phyloP scores from a whole-genome alignment of 53 echinoderm and acorn worm genomes.

The Echinometra lucunter region DNA sequence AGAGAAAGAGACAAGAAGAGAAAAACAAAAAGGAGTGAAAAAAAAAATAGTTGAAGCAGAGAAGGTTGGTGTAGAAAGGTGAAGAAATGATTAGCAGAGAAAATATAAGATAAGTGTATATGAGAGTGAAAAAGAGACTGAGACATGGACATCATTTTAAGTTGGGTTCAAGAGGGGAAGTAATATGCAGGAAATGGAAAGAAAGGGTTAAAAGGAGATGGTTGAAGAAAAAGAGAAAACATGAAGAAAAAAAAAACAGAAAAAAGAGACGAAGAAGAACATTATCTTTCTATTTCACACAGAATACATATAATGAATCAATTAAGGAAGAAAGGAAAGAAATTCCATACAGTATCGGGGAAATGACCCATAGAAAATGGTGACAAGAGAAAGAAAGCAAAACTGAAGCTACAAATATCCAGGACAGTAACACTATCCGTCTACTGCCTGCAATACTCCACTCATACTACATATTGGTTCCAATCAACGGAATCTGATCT shows the following conservation, averaged over 20 bases:
- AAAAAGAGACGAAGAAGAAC: not conserved
- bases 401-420: not conserved
- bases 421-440: not conserved
- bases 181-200: not conserved
- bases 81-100: too few species aligned
- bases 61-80: too few species aligned
- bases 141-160: not conserved
- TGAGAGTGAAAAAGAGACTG: not conserved
- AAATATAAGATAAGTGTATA: too few species aligned
- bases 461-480: not conserved
- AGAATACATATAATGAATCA: not conserved
- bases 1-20: not conserved
- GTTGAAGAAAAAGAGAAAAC: too few species aligned
- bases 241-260: not conserved
- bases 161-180: not conserved
- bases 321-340: not conserved
- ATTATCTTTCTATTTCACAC: not conserved
- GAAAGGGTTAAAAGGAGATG: too few species aligned
- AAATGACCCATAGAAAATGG: not conserved
- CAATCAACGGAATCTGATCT: not conserved
- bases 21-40: not conserved
- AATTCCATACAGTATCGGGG: not conserved
- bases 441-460: not conserved
- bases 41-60: not conserved
- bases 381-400: not conserved